These are phyloP conservation scores for Coccyzus lansbergi DNA, from an alignment of 2,797 vertebrate genomes.

Conservation along the genomic window DNA sequence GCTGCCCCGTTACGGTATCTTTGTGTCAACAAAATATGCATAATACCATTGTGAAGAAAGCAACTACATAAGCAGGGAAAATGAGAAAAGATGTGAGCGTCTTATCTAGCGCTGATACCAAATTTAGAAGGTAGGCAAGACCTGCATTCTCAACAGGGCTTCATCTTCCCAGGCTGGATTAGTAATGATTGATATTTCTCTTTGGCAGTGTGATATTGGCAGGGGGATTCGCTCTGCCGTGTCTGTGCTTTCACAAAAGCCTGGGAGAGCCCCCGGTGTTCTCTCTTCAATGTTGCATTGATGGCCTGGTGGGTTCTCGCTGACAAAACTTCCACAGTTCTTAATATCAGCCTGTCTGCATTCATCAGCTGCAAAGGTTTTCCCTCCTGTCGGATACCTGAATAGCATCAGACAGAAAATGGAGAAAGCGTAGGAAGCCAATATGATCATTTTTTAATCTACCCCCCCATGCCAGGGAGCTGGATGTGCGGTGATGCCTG, in stretches of 20 bases:
- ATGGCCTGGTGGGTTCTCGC: conserved; percentile 80
- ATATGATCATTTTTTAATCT: conserved; percentile 42
- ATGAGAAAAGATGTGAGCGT: background rate
- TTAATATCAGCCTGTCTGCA: conserved; percentile 83
- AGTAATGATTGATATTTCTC: background rate
- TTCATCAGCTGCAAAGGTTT: conserved; percentile 80
- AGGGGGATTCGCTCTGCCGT: background rate
- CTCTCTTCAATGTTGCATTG: conserved; percentile 84
- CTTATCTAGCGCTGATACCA: background rate
- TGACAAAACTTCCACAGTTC: conserved; percentile 80
- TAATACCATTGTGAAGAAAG: background rate
- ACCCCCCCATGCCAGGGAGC: background rate
- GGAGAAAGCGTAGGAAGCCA: background rate
- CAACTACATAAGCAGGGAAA: background rate
- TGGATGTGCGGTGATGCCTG: background rate
- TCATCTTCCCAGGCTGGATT: background rate
- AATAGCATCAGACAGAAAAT: background rate
- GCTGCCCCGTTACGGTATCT: background rate
- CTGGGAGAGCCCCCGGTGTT: conserved; percentile 73
- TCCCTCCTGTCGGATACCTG: background rate
- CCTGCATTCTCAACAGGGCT: background rate
- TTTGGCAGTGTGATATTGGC: background rate
- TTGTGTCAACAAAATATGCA: background rate
- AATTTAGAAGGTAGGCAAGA: background rate
- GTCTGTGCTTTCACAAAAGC: conserved; percentile 24